Evolutionary conservation across 23 tunicate species (phyloP).

Genomic region (Clavelina lepadiformis): DNA sequence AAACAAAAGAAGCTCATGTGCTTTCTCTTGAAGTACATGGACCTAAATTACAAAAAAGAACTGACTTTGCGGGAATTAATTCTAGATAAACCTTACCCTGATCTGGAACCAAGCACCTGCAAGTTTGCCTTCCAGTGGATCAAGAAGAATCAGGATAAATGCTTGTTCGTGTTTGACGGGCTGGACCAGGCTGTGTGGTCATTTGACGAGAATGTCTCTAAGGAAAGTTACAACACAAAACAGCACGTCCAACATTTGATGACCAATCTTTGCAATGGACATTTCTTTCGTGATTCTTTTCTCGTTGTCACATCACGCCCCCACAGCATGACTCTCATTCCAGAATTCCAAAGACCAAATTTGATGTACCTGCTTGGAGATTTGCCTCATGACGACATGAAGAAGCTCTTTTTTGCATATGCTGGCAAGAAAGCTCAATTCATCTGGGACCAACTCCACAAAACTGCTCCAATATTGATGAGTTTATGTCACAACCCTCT

Average conservation of each 20-base stretch:
- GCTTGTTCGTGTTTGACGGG: slow-evolving; percentile 14
- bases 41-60: not conserved
- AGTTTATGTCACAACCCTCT: slow-evolving; percentile 11
- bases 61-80: slow-evolving; percentile 2
- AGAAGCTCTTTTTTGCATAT: slow-evolving; percentile 5
- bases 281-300: not conserved
- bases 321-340: slow-evolving; percentile 4
- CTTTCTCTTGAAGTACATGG: slow-evolving; percentile 11
- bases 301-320: slow-evolving; percentile 6
- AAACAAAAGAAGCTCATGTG: not conserved
- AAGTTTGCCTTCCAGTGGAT: slow-evolving; percentile 18
- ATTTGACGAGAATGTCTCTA: not conserved
- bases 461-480: slow-evolving; percentile 10
- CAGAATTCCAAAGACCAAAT: not conserved
- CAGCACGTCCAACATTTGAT: not conserved
- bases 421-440: not conserved
- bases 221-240: not conserved
- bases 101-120: not conserved
- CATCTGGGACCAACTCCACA: slow-evolving; percentile 8
- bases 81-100: not conserved
- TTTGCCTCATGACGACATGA: slow-evolving; percentile 9
- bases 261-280: slow-evolving; percentile 11
- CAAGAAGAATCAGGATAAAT: not conserved
- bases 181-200: slow-evolving; percentile 20
- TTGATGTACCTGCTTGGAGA: slow-evolving; percentile 1